Base-by-base conservation (phyloP, 2,888 invertebrate species). In the Diplazon laetatorius region DNA sequence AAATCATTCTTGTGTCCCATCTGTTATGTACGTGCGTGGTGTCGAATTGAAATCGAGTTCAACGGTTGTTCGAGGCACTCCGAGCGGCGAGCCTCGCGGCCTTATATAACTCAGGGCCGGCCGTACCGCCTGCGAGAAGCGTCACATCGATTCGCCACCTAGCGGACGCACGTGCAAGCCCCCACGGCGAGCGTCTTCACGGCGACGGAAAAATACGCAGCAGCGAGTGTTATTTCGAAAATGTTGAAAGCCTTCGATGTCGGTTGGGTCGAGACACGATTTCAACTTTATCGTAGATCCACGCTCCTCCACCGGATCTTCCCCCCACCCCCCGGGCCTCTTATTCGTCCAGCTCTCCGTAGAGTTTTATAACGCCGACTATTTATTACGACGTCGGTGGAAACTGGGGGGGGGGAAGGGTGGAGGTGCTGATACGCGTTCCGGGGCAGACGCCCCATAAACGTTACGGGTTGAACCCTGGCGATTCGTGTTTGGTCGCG, bases 361-460 rank as follows among this genome's bases (percentile, higher is more conserved):
- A 66, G 37, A 6, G 73, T 78, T 78, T 78, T 78, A 78, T 82
- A 75, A 73, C 77, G 71, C 76, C 70, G 72, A 60, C 71, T 71
- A 78, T 78, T 79, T 79, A 82, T 82, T 78, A 76, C 80, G 70
- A 76, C 73, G 76, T 69, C 75, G 68, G 57, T 55, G 50, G 35
- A 42, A 35, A 39, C 39, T 59, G 70, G 66, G 6, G 66, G 70
- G 18, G 65, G 48, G 14, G 55, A 39, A 48, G 65, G 69, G 66
- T 9, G 70, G 60, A 39, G 60, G 22, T 35, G 77, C 68, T 71
- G 66, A 66, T 60, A 60, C 62, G 62, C 66, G 77, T 72, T n/a
- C 62, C 55, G 48, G 57, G 69, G 39, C 70, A 74, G 74, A 78
- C 74, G 70, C 74, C 30, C n/a, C 74, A 78, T 78, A 78, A 78